Conservation (phyloP, 1,140 invertebrate species). For the Caenorhabditis remanei region DNA sequence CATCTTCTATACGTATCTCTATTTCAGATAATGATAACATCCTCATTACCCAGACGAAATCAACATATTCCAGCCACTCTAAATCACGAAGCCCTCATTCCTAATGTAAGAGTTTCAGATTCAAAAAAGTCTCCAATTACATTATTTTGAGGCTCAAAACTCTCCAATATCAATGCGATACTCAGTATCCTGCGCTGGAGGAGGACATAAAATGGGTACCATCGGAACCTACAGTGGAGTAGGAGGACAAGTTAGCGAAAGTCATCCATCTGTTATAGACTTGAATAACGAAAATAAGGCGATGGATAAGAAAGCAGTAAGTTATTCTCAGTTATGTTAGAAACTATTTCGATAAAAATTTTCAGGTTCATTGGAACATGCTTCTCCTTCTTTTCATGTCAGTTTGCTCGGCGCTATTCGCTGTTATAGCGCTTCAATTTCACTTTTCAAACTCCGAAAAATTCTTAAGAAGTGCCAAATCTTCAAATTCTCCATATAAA, state of each 20-base stretch:
- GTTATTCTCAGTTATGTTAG: not conserved
- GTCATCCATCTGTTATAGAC: conserved; percentile 36
- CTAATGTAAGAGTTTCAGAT: not conserved
- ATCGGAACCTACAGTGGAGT: conserved; percentile 22
- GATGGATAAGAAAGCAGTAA: conserved; percentile 26
- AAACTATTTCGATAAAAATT: not conserved
- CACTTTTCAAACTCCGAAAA: conserved; percentile 13
- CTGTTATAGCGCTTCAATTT: not conserved
- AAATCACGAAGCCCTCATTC: conserved; percentile 19
- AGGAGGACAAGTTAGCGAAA: conserved; percentile 36
- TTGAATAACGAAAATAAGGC: conserved; percentile 27
- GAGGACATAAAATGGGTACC: not conserved
- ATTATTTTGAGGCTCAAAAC: conserved; percentile 4
- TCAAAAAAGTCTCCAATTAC: not conserved
- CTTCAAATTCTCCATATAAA: not conserved
- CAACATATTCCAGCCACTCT: not conserved
- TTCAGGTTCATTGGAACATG: conserved; percentile 48
- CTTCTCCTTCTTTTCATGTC: conserved; percentile 16
- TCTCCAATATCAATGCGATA: conserved; percentile 34
- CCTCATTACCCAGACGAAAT: conserved; percentile 14
- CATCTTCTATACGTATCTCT: not conserved
- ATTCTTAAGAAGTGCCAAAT: conserved; percentile 20
- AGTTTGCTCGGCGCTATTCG: conserved; percentile 25
- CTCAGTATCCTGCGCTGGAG: conserved; percentile 13
- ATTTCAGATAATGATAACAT: not conserved